phyloP scores from a whole-genome alignment of 2,797 vertebrate genomes.

The Rhinoraja longicauda region DNA sequence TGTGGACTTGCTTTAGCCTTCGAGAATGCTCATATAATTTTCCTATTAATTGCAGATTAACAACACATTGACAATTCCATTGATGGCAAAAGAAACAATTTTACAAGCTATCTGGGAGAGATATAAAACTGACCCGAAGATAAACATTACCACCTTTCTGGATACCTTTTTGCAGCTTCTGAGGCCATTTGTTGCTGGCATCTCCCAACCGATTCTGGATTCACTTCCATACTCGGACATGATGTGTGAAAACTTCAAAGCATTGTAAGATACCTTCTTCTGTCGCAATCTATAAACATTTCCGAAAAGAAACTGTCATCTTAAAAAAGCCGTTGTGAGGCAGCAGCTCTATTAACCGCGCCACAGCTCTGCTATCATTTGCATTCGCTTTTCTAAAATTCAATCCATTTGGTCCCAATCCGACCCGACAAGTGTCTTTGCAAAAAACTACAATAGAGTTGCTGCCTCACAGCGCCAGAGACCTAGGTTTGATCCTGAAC shows the following conservation, averaged over 20 bases:
- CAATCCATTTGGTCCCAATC: not conserved
- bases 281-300: not conserved
- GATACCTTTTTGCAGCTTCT: not conserved
- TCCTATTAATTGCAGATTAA: slow-evolving; percentile 8
- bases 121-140: not conserved
- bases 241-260: not conserved
- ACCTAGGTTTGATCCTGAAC: too few relatives aligned
- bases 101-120: not conserved
- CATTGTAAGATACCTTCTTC: not conserved
- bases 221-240: not conserved
- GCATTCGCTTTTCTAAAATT: not conserved
- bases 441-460: not conserved
- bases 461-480: too few relatives aligned
- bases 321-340: not conserved
- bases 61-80: not conserved
- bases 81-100: slow-evolving; percentile 16
- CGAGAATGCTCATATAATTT: not conserved
- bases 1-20: not conserved
- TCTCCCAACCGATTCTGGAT: slow-evolving; percentile 10
- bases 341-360: too few relatives aligned
- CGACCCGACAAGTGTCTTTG: not conserved
- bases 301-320: slow-evolving; percentile 52
- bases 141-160: not conserved
- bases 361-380: too few relatives aligned
- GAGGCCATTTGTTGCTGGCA: slow-evolving; percentile 21